phyloP scores from a whole-genome alignment of 2,888 invertebrate genomes.

The Cloeon dipterum region DNA sequence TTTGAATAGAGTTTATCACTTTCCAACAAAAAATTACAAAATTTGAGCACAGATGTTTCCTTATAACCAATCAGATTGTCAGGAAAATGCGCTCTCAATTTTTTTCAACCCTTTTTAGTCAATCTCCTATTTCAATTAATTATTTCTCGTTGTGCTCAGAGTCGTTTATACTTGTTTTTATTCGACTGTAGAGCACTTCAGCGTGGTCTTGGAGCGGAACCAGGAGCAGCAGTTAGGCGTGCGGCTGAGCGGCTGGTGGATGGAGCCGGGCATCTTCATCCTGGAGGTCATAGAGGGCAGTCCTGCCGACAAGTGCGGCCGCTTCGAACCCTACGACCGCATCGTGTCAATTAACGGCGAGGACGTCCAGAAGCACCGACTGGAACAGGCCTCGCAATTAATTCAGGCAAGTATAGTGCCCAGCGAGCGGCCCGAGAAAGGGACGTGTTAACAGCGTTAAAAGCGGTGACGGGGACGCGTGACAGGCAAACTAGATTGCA shows the following conservation, averaged over 20 bases:
- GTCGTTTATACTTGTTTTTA: too few relatives aligned
- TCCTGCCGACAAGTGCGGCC: constrained; percentile 18
- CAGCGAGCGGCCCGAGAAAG: too few relatives aligned
- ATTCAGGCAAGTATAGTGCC: constrained; percentile 12
- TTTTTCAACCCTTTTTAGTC: too few relatives aligned
- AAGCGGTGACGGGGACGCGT: too few relatives aligned
- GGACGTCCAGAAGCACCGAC: constrained; percentile 19
- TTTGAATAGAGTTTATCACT: too few relatives aligned
- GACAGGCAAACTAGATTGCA: too few relatives aligned
- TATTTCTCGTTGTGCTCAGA: too few relatives aligned
- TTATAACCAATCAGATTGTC: too few relatives aligned
- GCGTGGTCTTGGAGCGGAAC: constrained; percentile 17
- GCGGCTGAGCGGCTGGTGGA: constrained; percentile 9
- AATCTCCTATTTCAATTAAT: too few relatives aligned
- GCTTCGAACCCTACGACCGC: constrained; percentile 20
- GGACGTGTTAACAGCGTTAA: too few relatives aligned
- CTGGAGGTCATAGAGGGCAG: constrained; percentile 16
- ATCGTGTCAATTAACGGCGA: constrained; percentile 21
- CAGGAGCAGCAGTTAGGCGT: constrained; percentile 20
- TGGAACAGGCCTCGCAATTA: constrained; percentile 19
- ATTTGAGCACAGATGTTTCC: too few relatives aligned
- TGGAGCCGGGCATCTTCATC: constrained; percentile 13
- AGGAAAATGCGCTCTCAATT: too few relatives aligned
- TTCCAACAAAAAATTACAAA: not conserved
- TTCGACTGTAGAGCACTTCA: constrained; percentile 17